Conservation (phyloP, 2,797 vertebrate genomes). For the Urophycis tenuis region DNA sequence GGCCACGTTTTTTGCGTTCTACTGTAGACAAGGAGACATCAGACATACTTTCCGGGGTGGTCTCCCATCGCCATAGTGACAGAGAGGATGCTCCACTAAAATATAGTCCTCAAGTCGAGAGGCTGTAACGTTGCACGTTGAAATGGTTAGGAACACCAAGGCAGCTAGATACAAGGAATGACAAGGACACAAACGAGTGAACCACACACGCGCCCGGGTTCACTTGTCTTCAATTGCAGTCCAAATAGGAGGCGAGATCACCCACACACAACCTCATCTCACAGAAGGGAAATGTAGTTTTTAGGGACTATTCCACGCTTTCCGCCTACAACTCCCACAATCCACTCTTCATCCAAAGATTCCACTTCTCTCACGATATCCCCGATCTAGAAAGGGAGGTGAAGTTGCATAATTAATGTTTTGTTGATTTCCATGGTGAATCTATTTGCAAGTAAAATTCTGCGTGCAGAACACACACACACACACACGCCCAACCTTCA, state of each 20-base stretch:
- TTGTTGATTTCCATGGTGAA: background rate
- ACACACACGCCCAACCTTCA: slow-evolving; percentile 66
- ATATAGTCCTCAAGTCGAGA: background rate
- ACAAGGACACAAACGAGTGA: background rate
- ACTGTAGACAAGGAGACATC: background rate
- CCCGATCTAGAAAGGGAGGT: slow-evolving; percentile 68
- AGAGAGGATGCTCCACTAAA: background rate
- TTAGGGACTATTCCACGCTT: slow-evolving; percentile 84
- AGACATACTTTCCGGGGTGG: background rate
- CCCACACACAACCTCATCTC: slow-evolving; percentile 15
- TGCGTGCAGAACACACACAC: too few species aligned
- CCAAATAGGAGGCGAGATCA: background rate
- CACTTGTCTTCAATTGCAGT: too few species aligned
- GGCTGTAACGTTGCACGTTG: background rate
- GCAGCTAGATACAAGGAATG: background rate
- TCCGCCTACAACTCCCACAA: slow-evolving; percentile 78
- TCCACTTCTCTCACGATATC: slow-evolving; percentile 80
- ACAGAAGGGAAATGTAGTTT: slow-evolving; percentile 79
- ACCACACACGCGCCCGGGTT: background rate
- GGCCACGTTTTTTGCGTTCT: background rate
- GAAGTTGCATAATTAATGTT: background rate
- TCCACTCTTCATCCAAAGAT: slow-evolving; percentile 82
- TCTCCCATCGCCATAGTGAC: background rate
- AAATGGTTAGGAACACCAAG: background rate
- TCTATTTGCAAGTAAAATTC: too few species aligned